Evolutionary conservation across 2,888 invertebrate species (phyloP).

Genomic region (Carpatolechia fugitivella): DNA sequence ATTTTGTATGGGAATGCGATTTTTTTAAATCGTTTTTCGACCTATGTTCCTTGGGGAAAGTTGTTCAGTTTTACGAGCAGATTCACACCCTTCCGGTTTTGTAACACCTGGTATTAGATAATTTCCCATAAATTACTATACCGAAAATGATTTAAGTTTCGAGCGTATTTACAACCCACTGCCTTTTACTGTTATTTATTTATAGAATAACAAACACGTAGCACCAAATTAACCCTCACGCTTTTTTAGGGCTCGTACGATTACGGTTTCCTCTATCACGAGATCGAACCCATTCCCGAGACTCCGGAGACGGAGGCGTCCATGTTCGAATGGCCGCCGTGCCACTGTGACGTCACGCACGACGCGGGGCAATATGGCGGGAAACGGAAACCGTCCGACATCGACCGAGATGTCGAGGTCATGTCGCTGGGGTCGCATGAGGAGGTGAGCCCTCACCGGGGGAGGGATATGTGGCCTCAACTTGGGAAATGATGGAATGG

Average conservation of each 20-base stretch:
- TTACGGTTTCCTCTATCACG: conserved; percentile 44
- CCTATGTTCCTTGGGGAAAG: too few species aligned
- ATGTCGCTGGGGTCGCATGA: conserved; percentile 45
- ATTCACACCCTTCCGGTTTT: too few species aligned
- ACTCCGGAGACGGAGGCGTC: conserved; percentile 45
- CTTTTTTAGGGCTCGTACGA: conserved; percentile 38
- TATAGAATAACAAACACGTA: too few species aligned
- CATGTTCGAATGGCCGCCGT: conserved; percentile 37
- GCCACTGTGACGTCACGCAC: conserved; percentile 43
- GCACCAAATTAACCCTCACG: conserved; percentile 17
- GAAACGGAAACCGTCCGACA: conserved; percentile 37
- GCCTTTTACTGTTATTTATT: too few species aligned
- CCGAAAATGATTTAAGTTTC: too few species aligned
- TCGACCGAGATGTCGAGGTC: conserved; percentile 39
- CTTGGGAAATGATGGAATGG: too few species aligned
- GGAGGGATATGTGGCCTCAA: background rate
- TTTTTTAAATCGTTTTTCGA: too few species aligned
- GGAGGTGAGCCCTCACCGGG: conserved; percentile 53
- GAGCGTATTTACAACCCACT: too few species aligned
- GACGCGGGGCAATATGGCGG: conserved; percentile 24
- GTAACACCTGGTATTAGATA: too few species aligned
- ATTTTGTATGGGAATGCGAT: too few species aligned
- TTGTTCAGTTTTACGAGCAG: too few species aligned
- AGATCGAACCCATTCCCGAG: conserved; percentile 67
- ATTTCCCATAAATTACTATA: too few species aligned